A percentile compares a stretch with the other conserved stretches of the same genome.
These are phyloP conservation scores for Drosophila virilis DNA, from an alignment of 1,140 invertebrate species.

Conservation along the genomic window DNA sequence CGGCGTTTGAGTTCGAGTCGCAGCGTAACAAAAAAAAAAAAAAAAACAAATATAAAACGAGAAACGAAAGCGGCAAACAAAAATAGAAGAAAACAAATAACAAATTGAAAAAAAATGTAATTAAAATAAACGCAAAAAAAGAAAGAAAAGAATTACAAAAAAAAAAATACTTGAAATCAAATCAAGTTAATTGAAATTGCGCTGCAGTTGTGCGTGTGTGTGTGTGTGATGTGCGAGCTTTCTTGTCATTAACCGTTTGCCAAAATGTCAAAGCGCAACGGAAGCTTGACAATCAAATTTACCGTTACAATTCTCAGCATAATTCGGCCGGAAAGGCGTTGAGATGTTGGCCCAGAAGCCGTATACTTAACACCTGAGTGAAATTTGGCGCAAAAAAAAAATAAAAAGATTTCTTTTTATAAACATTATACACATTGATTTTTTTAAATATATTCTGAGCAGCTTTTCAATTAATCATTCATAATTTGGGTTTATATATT, in stretches of 20 bases:
- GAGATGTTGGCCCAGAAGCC: conserved; percentile 8
- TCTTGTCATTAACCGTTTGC: conserved; percentile 62
- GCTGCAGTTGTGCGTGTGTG: conserved; percentile 12
- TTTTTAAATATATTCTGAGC: conserved; percentile 30
- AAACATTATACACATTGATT: background rate
- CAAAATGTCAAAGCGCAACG: conserved; percentile 73
- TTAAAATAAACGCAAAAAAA: conserved; percentile 22
- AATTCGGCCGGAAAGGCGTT: conserved; percentile 48
- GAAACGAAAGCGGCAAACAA: conserved; percentile 46
- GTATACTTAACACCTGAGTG: conserved; percentile 11
- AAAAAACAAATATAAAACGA: conserved; percentile 37
- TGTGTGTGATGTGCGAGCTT: conserved; percentile 27
- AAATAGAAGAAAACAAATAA: conserved; percentile 33
- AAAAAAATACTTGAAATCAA: conserved; percentile 17
- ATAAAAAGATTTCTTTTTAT: background rate
- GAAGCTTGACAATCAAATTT: conserved; percentile 45
- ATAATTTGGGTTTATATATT: conserved; percentile 36
- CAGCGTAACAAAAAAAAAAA: conserved; percentile 40
- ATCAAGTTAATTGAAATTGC: conserved; percentile 35
- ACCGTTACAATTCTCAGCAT: conserved; percentile 63
- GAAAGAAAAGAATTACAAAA: conserved; percentile 21
- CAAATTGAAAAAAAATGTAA: conserved; percentile 15
- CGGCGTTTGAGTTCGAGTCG: conserved; percentile 56
- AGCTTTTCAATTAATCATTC: conserved; percentile 52
- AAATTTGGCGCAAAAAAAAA: conserved; percentile 22